Conservation (phyloP, 2,888 invertebrate species). For the Dione juno region DNA sequence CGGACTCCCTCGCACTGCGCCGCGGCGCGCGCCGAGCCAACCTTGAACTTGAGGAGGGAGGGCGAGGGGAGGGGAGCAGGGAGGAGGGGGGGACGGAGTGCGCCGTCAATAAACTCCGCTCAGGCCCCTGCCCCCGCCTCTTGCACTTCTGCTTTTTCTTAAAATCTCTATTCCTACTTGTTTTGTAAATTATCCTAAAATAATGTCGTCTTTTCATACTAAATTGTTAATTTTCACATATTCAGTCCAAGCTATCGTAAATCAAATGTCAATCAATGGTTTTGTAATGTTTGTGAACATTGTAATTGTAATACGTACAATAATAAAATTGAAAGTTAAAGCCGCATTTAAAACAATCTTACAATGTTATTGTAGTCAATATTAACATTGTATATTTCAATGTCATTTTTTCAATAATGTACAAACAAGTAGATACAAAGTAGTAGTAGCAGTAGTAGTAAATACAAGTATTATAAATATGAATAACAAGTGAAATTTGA, state of each 20-base stretch:
- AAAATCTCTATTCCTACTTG: constrained; percentile 54
- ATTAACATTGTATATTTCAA: background rate
- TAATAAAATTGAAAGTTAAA: background rate
- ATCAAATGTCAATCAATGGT: too few relatives aligned
- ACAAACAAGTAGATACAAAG: background rate
- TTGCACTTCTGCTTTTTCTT: constrained; percentile 48
- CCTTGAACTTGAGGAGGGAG: constrained; percentile 84
- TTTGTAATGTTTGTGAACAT: too few relatives aligned
- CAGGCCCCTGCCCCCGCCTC: constrained; percentile 74
- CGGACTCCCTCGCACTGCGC: constrained; percentile 84
- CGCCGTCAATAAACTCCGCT: constrained; percentile 81
- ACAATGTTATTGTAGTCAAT: background rate
- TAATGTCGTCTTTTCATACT: background rate
- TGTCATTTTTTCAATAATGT: background rate
- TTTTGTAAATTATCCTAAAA: constrained; percentile 4
- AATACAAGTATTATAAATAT: too few relatives aligned
- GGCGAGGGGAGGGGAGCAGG: constrained; percentile 71
- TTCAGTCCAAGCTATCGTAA: too few relatives aligned
- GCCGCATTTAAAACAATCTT: background rate
- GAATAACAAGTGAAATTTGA: too few relatives aligned
- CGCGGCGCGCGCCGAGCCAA: constrained; percentile 84
- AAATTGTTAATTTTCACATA: too few relatives aligned
- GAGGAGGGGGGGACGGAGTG: constrained; percentile 65
- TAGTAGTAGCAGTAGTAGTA: too few relatives aligned
- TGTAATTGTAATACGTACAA: background rate